phyloP scores from a whole-genome alignment of 2,888 invertebrate species.

The Macaria liturata region DNA sequence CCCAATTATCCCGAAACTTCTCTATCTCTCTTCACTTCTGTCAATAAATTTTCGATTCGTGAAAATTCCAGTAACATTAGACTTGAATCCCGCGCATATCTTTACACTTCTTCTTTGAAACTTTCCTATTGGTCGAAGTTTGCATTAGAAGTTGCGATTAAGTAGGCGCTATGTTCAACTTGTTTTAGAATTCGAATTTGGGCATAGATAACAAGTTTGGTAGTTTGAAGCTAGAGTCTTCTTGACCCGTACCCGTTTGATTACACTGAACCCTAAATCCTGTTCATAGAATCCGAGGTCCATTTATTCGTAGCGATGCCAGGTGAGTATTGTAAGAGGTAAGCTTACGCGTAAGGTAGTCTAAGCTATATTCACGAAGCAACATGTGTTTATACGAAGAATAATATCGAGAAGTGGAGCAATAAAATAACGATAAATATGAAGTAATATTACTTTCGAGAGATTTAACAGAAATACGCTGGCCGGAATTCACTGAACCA shows the following conservation, averaged over 20 bases:
- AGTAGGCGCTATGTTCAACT: conserved; percentile 78
- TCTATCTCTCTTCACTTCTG: conserved; percentile 55
- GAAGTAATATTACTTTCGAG: conserved; percentile 40
- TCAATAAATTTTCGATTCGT: conserved; percentile 73
- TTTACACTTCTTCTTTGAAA: conserved; percentile 74
- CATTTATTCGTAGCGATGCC: conserved; percentile 44
- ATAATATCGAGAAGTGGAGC: conserved; percentile 26
- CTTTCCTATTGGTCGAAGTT: conserved; percentile 76
- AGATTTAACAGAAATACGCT: conserved; percentile 47
- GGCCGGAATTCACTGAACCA: conserved; percentile 44
- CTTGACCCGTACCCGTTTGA: conserved; percentile 66
- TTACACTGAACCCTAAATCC: conserved; percentile 52
- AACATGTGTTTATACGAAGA: conserved; percentile 21
- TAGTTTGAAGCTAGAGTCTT: conserved; percentile 80
- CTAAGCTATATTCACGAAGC: conserved; percentile 23
- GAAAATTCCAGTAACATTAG: conserved; percentile 77
- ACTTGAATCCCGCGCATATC: conserved; percentile 74
- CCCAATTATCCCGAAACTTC: conserved; percentile 56
- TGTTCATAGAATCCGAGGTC: conserved; percentile 54
- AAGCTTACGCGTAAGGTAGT: conserved; percentile 37
- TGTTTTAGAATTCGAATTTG: conserved; percentile 75
- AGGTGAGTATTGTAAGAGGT: conserved; percentile 55
- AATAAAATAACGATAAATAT: conserved; percentile 39
- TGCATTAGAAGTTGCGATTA: conserved; percentile 78
- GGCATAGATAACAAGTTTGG: conserved; percentile 72